Conservation (phyloP, 2,113 vertebrate genomes). For the Poeciliopsis occidentalis region DNA sequence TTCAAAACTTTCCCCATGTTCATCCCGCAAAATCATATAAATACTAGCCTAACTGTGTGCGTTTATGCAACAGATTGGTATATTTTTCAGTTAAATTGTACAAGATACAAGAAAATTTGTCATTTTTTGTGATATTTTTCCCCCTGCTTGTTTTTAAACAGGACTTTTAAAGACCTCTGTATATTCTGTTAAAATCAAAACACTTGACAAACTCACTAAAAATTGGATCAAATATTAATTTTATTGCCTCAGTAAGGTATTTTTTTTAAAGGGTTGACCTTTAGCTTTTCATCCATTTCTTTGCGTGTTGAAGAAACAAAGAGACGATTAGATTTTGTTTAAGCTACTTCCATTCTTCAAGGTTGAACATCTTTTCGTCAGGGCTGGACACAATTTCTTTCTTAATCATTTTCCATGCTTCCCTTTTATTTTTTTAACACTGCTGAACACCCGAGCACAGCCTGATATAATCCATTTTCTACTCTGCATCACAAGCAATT, state of each 20-base stretch:
- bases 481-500: background rate
- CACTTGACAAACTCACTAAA: background rate
- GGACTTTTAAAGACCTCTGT: too few relatives aligned
- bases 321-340: background rate
- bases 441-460: background rate
- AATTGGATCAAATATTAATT: background rate
- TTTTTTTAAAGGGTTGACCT: background rate
- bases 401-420: background rate
- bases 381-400: background rate
- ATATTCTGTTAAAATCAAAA: background rate
- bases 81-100: too few relatives aligned
- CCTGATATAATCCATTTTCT: slow-evolving; percentile 4
- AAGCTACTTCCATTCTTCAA: background rate
- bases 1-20: background rate
- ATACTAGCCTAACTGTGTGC: background rate
- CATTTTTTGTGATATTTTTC: too few relatives aligned
- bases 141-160: too few relatives aligned
- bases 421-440: background rate
- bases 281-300: background rate
- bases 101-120: too few relatives aligned
- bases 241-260: background rate
- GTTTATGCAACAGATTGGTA: background rate
- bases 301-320: background rate
- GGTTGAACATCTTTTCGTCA: background rate
- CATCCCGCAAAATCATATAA: background rate